These are phyloP conservation scores for Pimephales promelas DNA, from an alignment of 2,113 vertebrate genomes.

Conservation along the genomic window DNA sequence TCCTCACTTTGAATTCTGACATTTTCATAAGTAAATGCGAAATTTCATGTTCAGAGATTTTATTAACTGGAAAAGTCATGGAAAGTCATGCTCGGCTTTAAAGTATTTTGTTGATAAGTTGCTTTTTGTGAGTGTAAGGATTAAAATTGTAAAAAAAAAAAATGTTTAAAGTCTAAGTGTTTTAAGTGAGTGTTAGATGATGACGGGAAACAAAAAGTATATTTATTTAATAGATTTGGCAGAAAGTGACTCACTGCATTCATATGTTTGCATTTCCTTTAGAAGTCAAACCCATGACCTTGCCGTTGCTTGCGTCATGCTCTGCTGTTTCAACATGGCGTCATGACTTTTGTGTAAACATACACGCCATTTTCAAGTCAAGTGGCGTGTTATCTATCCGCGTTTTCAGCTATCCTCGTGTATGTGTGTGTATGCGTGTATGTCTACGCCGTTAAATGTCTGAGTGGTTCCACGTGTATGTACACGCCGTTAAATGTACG, in stretches of 20 bases:
- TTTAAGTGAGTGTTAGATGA: no score
- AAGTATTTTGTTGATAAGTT: neutral
- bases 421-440: no score
- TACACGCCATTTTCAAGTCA: no score
- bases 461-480: no score
- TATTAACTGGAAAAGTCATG: neutral
- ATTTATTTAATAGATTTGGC: neutral
- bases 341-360: no score
- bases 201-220: neutral
- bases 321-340: no score
- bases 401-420: no score
- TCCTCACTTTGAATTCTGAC: slow-evolving; percentile 14
- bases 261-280: no score
- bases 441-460: no score
- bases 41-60: slow-evolving; percentile 1
- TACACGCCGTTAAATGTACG: no score
- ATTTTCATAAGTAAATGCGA: slow-evolving; percentile 12
- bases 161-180: neutral
- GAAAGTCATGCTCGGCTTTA: neutral
- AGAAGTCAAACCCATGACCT: neutral
- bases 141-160: neutral
- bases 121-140: neutral
- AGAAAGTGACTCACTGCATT: neutral
- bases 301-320: neutral
- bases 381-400: no score